Evolutionary conservation across 2,113 vertebrate species (phyloP).

Genomic region (Ctenomys sociabilis): DNA sequence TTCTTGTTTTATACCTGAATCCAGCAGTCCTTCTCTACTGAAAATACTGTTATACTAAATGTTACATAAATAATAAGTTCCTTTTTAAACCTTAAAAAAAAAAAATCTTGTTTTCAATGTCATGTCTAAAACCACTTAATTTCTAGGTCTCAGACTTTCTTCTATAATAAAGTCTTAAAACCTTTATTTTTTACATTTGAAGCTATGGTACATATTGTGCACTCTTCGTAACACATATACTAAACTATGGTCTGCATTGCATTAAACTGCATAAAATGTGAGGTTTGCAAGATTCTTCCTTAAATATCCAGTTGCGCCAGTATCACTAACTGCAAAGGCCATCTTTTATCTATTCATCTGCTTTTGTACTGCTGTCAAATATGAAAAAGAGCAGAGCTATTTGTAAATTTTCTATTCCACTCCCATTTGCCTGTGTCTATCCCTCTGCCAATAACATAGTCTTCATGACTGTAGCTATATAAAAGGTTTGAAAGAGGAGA

Average conservation of each 20-base stretch:
- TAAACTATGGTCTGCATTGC: background rate
- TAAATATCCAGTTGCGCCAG: background rate
- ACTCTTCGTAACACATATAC: background rate
- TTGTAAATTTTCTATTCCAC: background rate
- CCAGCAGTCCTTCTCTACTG: too few species aligned
- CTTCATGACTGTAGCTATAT: background rate
- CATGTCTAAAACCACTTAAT: background rate
- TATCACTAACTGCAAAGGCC: background rate
- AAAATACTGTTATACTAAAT: too few species aligned
- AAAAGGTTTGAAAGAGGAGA: background rate
- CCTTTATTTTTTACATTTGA: background rate
- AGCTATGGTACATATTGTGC: background rate
- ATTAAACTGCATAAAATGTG: background rate
- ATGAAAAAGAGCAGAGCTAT: too few species aligned
- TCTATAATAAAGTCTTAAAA: background rate
- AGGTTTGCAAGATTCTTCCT: background rate
- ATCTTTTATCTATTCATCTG: background rate
- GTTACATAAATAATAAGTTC: too few species aligned
- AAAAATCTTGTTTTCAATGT: background rate
- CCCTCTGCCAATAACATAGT: background rate
- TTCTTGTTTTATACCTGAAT: too few species aligned
- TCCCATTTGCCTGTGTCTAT: background rate
- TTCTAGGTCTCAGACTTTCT: background rate
- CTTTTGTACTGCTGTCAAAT: background rate
- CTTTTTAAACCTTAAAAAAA: too few species aligned